These are phyloP conservation scores for Xerus rutilus DNA, from an alignment of 2,797 vertebrate genomes.

Conservation along the genomic window DNA sequence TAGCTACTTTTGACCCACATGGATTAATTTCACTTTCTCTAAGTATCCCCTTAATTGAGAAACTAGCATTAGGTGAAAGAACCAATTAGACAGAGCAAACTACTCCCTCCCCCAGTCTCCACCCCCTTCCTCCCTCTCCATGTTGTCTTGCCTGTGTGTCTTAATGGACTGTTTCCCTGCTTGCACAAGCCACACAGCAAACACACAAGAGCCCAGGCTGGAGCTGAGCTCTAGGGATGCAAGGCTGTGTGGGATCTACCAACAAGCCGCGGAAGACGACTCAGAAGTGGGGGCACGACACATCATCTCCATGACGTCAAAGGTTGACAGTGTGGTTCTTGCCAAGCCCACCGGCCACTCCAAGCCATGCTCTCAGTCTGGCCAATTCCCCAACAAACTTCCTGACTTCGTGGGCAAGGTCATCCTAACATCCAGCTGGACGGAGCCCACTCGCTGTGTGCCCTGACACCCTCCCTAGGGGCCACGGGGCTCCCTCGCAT, in stretches of 20 bases:
- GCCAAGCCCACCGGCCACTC: slow-evolving; percentile 49
- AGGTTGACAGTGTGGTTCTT: slow-evolving; percentile 62
- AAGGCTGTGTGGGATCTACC: slow-evolving; percentile 28
- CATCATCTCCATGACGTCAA: background rate
- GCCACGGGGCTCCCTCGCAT: background rate
- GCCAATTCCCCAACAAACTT: slow-evolving; percentile 77
- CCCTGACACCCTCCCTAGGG: background rate
- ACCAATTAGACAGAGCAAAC: slow-evolving; percentile 88
- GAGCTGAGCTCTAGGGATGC: background rate
- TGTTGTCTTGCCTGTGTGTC: slow-evolving; percentile 82
- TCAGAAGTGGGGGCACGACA: background rate
- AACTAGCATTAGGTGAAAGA: slow-evolving; percentile 90
- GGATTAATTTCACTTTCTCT: slow-evolving; percentile 90
- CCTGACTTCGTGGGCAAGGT: slow-evolving; percentile 73
- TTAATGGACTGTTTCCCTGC: slow-evolving; percentile 82
- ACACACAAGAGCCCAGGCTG: slow-evolving; percentile 72
- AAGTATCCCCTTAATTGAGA: slow-evolving; percentile 90
- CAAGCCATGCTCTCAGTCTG: slow-evolving; percentile 71
- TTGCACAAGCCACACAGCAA: slow-evolving; percentile 82
- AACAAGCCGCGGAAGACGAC: background rate
- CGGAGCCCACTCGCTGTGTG: background rate
- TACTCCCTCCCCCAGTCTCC: slow-evolving; percentile 74
- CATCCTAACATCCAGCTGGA: slow-evolving; percentile 55
- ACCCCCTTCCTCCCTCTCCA: slow-evolving; percentile 68
- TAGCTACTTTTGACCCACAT: slow-evolving; percentile 90